Evolutionary conservation across 2,113 vertebrate genomes (phyloP).

Genomic region (Etheostoma cragini): DNA sequence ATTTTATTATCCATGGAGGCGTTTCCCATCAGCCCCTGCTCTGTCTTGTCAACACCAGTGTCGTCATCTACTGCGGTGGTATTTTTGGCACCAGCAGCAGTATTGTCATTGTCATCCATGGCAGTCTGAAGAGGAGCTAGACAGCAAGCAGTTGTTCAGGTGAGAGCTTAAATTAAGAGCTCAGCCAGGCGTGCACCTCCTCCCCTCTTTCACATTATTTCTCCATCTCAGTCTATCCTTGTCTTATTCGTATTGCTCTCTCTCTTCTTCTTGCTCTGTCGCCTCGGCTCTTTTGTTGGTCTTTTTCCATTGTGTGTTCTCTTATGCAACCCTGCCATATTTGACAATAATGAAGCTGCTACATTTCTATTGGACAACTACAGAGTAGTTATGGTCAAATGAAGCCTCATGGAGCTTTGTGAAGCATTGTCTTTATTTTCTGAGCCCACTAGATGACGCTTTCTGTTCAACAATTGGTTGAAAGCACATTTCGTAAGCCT

Average conservation of each 20-base stretch:
- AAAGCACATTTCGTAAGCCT: too few species aligned
- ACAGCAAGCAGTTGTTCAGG: constrained; percentile 43
- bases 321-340: background rate
- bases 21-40: constrained; percentile 44
- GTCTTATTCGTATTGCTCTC: constrained; percentile 14
- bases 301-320: constrained; percentile 3
- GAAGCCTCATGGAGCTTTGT: too few species aligned
- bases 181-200: constrained; percentile 35
- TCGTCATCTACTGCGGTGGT: constrained; percentile 29
- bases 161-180: constrained; percentile 53
- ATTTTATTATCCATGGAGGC: constrained; percentile 23
- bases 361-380: background rate
- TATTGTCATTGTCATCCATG: constrained; percentile 37
- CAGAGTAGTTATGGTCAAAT: background rate
- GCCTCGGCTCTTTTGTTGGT: constrained; percentile 4
- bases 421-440: too few species aligned
- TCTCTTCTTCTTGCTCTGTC: background rate
- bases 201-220: constrained; percentile 18
- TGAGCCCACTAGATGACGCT: too few species aligned
- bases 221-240: constrained; percentile 11
- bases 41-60: constrained; percentile 24
- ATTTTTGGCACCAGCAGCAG: constrained; percentile 34
- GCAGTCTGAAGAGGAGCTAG: constrained; percentile 28
- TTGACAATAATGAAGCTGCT: background rate
- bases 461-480: too few species aligned